A percentile compares a stretch with the other conserved stretches of the same genome.
Conservation (phyloP, 2,797 vertebrate species). For the Gobio occitaniae region DNA sequence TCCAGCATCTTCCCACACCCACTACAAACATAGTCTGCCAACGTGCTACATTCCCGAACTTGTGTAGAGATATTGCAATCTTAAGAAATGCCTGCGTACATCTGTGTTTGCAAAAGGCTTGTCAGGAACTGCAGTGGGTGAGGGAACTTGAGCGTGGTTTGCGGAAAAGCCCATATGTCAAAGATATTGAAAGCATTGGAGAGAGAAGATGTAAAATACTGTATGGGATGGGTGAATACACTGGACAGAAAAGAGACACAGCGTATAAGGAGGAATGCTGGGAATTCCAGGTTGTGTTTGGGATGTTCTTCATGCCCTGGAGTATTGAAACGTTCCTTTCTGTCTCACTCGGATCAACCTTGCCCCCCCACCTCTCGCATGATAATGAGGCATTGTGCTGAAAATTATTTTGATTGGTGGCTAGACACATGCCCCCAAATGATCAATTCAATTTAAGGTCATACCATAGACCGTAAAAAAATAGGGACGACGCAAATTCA, state of each 20-base stretch:
- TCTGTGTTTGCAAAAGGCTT: conserved; percentile 78
- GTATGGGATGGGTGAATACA: conserved; percentile 14
- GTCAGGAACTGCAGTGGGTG: conserved; percentile 66
- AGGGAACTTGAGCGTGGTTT: conserved; percentile 21
- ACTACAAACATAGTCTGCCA: conserved; percentile 78
- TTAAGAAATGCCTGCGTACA: conserved; percentile 65
- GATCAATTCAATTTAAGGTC: background rate
- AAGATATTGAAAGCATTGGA: conserved; percentile 26
- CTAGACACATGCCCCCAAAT: background rate
- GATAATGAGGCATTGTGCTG: conserved; percentile 3
- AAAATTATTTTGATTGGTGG: background rate
- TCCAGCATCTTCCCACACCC: conserved; percentile 77
- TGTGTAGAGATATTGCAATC: conserved; percentile 71
- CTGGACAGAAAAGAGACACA: conserved; percentile 20
- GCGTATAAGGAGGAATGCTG: conserved; percentile 33
- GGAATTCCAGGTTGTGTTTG: conserved; percentile 46
- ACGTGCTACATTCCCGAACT: conserved; percentile 79
- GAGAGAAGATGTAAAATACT: conserved; percentile 11
- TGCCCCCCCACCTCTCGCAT: background rate
- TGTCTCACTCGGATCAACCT: background rate
- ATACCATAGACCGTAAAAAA: too few relatives aligned
- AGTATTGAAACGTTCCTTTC: background rate
- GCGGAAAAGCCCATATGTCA: conserved; percentile 37
- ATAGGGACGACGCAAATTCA: too few relatives aligned
- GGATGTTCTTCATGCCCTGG: background rate